phyloP scores from a whole-genome alignment of 1,140 invertebrate species.

The Octopus bimaculoides region DNA sequence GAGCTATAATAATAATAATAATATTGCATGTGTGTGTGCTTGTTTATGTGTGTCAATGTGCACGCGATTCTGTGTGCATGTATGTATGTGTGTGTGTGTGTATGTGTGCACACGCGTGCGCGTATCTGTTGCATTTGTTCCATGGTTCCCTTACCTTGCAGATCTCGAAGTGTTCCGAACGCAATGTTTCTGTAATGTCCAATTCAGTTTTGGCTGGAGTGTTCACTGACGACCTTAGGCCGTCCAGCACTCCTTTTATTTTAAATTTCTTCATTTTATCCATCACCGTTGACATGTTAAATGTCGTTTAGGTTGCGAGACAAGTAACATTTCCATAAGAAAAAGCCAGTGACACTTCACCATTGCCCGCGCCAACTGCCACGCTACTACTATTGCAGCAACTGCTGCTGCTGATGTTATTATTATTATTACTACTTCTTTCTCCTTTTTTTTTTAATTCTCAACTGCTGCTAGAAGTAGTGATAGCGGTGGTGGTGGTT shows the following conservation, averaged over 20 bases:
- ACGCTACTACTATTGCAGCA: background rate
- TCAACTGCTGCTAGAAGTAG: background rate
- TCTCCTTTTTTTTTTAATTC: background rate
- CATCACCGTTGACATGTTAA: constrained; percentile 13
- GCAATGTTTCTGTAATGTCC: constrained; percentile 48
- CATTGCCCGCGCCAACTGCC: background rate
- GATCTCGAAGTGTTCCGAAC: constrained; percentile 47
- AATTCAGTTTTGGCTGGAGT: constrained; percentile 43
- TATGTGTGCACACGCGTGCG: no score
- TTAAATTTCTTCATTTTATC: constrained; percentile 48
- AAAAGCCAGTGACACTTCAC: constrained; percentile 3
- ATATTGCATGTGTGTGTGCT: no score
- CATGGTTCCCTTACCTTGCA: constrained; percentile 38
- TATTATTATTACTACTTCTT: background rate
- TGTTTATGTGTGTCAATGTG: no score
- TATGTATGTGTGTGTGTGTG: no score
- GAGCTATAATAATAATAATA: no score
- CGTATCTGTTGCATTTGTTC: background rate
- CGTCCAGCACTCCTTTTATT: constrained; percentile 45
- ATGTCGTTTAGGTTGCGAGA: constrained; percentile 5
- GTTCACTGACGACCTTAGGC: constrained; percentile 43
- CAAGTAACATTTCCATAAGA: background rate
- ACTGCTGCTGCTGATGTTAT: background rate
- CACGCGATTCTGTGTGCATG: no score
- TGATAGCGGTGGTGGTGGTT: background rate